phyloP scores from a whole-genome alignment of 1,140 invertebrate genomes.

The Antheraea mylitta region DNA sequence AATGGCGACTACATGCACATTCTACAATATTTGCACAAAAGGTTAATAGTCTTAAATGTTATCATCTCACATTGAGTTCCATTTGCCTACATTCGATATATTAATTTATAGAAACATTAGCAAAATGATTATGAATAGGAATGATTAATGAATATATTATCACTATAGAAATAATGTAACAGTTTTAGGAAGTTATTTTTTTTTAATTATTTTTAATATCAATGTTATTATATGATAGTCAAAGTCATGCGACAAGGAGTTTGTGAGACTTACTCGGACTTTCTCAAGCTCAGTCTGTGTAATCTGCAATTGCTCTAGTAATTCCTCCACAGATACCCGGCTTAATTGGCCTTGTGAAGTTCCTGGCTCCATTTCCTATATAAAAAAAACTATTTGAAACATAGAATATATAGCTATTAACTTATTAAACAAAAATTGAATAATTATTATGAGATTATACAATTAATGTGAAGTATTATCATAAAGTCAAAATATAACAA shows the following conservation, averaged over 20 bases:
- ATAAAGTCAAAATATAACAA: too few species aligned
- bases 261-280: constrained; percentile 84
- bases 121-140: background rate
- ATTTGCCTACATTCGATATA: background rate
- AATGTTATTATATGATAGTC: constrained; percentile 15
- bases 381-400: background rate
- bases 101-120: constrained; percentile 10
- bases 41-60: background rate
- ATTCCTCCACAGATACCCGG: constrained; percentile 86
- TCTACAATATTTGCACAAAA: constrained; percentile 21
- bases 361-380: constrained; percentile 81
- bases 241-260: background rate
- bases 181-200: background rate
- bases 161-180: constrained; percentile 3
- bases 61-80: background rate
- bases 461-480: too few species aligned
- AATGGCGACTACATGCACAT: constrained; percentile 67
- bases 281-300: constrained; percentile 91
- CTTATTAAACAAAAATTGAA: too few species aligned
- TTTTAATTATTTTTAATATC: constrained; percentile 18
- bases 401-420: too few species aligned
- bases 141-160: background rate
- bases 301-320: constrained; percentile 88
- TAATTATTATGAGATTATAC: too few species aligned
- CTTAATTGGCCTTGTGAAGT: constrained; percentile 75